These are phyloP conservation scores for Drosophila monieri DNA, from an alignment of 2,888 invertebrate genomes.

Conservation along the genomic window DNA sequence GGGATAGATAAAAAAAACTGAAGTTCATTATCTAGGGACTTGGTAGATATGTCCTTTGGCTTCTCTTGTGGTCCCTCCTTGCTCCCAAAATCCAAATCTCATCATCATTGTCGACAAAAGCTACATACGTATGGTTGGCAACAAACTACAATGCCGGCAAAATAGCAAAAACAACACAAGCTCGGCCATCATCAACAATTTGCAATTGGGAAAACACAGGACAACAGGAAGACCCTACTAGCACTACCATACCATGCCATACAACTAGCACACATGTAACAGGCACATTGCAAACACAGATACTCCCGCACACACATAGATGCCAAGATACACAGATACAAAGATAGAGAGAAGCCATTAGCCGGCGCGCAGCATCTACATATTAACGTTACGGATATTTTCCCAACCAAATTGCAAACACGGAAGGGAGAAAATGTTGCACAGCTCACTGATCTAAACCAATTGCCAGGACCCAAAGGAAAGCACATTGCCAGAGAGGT, in stretches of 20 bases:
- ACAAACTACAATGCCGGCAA: conserved; percentile 53
- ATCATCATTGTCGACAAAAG: conserved; percentile 67
- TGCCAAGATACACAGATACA: conserved; percentile 11
- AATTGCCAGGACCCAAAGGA: conserved; percentile 37
- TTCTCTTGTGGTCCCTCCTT: background rate
- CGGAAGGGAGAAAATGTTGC: conserved; percentile 33
- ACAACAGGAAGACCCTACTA: conserved; percentile 36
- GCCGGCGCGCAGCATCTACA: conserved; percentile 48
- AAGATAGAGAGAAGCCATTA: conserved; percentile 28
- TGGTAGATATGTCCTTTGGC: background rate
- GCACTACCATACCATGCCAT: background rate
- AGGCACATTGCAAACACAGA: conserved; percentile 32
- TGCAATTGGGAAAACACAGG: conserved; percentile 60
- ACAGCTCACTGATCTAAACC: conserved; percentile 46
- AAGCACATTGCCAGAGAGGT: background rate
- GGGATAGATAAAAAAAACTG: background rate
- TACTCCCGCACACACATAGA: conserved; percentile 26
- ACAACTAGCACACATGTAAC: conserved; percentile 2
- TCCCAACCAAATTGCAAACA: conserved; percentile 53
- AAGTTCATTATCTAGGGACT: background rate
- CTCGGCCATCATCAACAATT: conserved; percentile 75
- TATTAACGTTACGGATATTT: conserved; percentile 67
- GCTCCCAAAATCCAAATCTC: conserved; percentile 37
- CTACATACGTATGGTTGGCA: conserved; percentile 40
- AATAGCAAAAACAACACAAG: conserved; percentile 28